These are phyloP conservation scores for Microtus oregoni DNA, from an alignment of 2,113 vertebrate genomes.

Conservation along the genomic window DNA sequence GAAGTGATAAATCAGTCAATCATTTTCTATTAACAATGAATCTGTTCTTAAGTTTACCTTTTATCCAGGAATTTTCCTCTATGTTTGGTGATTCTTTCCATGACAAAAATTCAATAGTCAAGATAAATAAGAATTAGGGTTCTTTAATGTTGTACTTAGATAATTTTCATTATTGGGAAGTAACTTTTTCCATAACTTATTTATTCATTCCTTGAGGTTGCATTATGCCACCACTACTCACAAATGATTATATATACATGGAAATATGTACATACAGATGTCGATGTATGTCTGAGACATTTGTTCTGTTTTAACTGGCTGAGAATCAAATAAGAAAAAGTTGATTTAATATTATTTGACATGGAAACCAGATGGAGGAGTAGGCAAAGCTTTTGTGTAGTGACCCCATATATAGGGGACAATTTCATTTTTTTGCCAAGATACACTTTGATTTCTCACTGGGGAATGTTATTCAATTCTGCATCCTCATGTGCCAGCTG, in stretches of 20 bases:
- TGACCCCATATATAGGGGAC: slow-evolving; percentile 70
- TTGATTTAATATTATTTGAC: slow-evolving; percentile 76
- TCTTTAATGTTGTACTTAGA: neutral
- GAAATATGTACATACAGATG: neutral
- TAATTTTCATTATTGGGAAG: neutral
- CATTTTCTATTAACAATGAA: slow-evolving; percentile 49
- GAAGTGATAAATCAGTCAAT: neutral
- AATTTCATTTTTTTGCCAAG: slow-evolving; percentile 63
- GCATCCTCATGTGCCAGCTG: slow-evolving; percentile 69
- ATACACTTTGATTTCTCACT: slow-evolving; percentile 69
- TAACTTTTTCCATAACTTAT: neutral
- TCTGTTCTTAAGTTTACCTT: slow-evolving; percentile 70
- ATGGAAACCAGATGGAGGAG: slow-evolving; percentile 76
- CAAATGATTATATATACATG: neutral
- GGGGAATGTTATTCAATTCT: slow-evolving; percentile 68
- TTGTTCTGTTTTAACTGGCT: slow-evolving; percentile 31
- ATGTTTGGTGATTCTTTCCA: slow-evolving; percentile 42
- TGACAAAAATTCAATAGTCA: slow-evolving; percentile 28
- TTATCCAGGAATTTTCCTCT: slow-evolving; percentile 45
- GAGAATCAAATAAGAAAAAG: slow-evolving; percentile 52
- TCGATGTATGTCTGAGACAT: neutral
- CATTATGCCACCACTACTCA: neutral
- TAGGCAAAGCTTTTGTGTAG: slow-evolving; percentile 64
- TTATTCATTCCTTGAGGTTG: neutral
- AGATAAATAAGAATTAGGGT: slow-evolving; percentile 34